phyloP scores from a whole-genome alignment of 1,140 invertebrate species.

The Dermatophagoides farinae region DNA sequence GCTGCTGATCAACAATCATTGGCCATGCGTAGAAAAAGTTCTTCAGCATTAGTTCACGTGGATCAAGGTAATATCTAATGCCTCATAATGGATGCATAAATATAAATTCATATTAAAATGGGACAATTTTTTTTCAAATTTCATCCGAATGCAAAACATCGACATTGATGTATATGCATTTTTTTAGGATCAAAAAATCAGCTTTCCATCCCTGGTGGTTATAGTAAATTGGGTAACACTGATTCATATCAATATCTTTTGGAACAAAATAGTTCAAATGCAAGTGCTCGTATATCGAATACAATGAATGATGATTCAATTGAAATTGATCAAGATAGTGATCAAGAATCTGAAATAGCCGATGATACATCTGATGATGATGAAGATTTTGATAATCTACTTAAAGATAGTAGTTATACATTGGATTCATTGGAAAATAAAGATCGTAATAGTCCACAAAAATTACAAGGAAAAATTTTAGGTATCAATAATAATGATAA shows the following conservation, averaged over 20 bases:
- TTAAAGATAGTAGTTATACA: not conserved
- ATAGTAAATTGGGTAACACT: not conserved
- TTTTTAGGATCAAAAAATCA: not conserved
- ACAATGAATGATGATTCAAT: no score
- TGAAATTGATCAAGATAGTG: not conserved
- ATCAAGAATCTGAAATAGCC: not conserved
- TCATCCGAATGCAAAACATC: no score
- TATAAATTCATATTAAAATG: no score
- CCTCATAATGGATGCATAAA: not conserved
- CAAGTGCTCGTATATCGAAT: no score
- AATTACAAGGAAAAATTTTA: no score
- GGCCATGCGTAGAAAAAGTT: not conserved
- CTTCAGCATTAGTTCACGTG: constrained; percentile 3
- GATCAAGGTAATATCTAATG: not conserved
- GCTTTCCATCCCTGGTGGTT: not conserved
- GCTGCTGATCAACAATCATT: no score
- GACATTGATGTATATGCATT: not conserved
- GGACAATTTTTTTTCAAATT: no score
- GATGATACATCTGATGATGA: not conserved
- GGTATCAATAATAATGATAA: no score
- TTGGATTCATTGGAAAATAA: no score
- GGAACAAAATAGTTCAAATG: not conserved
- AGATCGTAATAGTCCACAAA: no score
- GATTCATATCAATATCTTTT: not conserved
- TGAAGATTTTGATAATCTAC: constrained; percentile 3